A percentile compares a stretch with the other conserved stretches of the same genome.
Conservation (phyloP, 2,113 vertebrate species). For the Corythornis cristatus region DNA sequence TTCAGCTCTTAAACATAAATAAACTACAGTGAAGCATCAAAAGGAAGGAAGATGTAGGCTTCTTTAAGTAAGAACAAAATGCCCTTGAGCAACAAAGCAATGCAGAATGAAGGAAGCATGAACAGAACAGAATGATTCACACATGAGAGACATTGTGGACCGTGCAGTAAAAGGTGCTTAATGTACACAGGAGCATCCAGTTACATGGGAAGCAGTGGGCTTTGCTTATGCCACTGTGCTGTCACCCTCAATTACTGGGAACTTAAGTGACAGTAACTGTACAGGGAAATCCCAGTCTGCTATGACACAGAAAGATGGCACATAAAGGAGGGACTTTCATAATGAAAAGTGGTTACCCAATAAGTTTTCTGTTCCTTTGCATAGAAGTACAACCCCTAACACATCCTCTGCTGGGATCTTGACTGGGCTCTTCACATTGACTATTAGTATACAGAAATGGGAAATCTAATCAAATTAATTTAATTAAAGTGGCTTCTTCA, state of each 20-base stretch:
- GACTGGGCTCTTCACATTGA: neutral
- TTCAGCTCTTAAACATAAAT: neutral
- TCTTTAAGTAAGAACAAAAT: neutral
- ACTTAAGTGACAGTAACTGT: neutral
- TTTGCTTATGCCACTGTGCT: neutral
- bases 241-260: neutral
- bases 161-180: neutral
- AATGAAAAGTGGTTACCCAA: neutral
- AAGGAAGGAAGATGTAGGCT: neutral
- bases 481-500: neutral
- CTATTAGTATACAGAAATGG: neutral
- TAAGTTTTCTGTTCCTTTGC: neutral
- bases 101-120: constrained; percentile 14
- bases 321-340: neutral
- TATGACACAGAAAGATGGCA: neutral
- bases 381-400: neutral
- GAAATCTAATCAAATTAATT: neutral
- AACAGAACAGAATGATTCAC: constrained; percentile 25
- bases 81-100: neutral
- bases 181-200: neutral
- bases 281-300: neutral
- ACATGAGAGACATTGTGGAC: neutral
- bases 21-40: neutral
- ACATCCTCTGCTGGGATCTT: neutral
- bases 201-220: neutral